These are phyloP conservation scores for Liasis olivaceus DNA, from an alignment of 2,797 vertebrate species.

Conservation along the genomic window DNA sequence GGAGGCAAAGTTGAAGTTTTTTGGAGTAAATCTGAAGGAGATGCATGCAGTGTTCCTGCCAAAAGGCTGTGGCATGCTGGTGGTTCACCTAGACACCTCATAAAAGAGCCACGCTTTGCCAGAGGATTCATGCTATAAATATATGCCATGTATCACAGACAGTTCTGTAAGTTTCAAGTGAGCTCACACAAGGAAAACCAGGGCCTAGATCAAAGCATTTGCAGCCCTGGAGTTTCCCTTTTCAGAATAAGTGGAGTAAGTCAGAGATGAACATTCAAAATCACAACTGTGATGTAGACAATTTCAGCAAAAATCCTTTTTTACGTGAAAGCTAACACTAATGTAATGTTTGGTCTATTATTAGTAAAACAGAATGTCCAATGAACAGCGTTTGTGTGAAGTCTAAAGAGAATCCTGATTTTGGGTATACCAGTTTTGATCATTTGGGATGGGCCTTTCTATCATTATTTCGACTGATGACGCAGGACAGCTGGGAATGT, in stretches of 20 bases:
- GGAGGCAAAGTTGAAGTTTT: not conserved
- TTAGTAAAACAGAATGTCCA: constrained; percentile 73
- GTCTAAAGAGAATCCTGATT: constrained; percentile 84
- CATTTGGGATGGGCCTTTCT: constrained; percentile 95
- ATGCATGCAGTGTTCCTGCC: not conserved
- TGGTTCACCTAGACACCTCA: not conserved
- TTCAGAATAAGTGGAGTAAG: not conserved
- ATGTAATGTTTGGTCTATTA: constrained; percentile 27
- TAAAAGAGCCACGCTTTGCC: not conserved
- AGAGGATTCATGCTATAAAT: not conserved
- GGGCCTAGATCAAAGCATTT: not conserved
- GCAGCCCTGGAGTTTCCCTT: not conserved
- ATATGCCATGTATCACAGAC: not conserved
- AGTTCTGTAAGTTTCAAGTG: not conserved
- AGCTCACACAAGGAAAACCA: not conserved
- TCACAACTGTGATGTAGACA: not conserved
- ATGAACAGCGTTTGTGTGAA: constrained; percentile 77
- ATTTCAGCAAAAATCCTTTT: not conserved
- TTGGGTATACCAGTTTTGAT: constrained; percentile 93
- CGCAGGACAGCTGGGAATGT: constrained; percentile 93
- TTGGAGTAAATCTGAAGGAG: not conserved
- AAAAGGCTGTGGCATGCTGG: not conserved
- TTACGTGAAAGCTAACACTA: not conserved
- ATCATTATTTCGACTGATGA: constrained; percentile 93
- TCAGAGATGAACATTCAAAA: not conserved